Evolutionary conservation across 2,888 invertebrate species (phyloP).

Genomic region (Orthosia incerta): DNA sequence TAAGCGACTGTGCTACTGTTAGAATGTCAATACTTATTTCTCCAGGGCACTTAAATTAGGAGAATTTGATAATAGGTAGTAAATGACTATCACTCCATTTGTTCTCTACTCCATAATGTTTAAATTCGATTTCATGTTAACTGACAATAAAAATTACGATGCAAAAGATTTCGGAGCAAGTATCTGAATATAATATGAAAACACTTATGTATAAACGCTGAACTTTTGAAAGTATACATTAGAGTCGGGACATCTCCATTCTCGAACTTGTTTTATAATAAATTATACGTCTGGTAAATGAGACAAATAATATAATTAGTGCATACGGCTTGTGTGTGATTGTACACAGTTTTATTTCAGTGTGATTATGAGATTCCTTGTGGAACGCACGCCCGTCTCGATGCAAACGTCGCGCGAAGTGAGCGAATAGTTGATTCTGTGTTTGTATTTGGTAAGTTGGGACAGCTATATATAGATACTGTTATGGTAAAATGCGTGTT

Average conservation of each 20-base stretch:
- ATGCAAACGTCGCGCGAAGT: conserved; percentile 70
- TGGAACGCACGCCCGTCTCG: conserved; percentile 60
- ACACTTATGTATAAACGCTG: conserved; percentile 48
- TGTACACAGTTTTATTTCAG: conserved; percentile 66
- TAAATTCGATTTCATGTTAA: conserved; percentile 58
- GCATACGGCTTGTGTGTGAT: conserved; percentile 67
- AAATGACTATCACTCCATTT: conserved; percentile 40
- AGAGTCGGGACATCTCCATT: conserved; percentile 46
- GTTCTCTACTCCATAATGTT: conserved; percentile 38
- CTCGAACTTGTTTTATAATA: conserved; percentile 53
- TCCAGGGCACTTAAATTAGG: background rate
- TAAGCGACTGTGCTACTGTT: conserved; percentile 5
- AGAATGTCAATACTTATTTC: background rate
- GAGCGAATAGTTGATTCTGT: conserved; percentile 86
- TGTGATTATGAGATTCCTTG: conserved; percentile 61
- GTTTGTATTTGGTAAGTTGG: conserved; percentile 87
- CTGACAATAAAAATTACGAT: conserved; percentile 61
- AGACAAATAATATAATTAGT: conserved; percentile 60
- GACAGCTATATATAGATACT: conserved; percentile 85
- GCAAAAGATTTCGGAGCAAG: conserved; percentile 46
- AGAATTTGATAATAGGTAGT: conserved; percentile 10
- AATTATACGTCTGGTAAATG: conserved; percentile 54
- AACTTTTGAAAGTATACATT: conserved; percentile 45
- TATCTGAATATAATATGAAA: conserved; percentile 37
- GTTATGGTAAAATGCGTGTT: conserved; percentile 76